Conservation (phyloP, 2,888 invertebrate species). For the Physocephala rufipes region DNA sequence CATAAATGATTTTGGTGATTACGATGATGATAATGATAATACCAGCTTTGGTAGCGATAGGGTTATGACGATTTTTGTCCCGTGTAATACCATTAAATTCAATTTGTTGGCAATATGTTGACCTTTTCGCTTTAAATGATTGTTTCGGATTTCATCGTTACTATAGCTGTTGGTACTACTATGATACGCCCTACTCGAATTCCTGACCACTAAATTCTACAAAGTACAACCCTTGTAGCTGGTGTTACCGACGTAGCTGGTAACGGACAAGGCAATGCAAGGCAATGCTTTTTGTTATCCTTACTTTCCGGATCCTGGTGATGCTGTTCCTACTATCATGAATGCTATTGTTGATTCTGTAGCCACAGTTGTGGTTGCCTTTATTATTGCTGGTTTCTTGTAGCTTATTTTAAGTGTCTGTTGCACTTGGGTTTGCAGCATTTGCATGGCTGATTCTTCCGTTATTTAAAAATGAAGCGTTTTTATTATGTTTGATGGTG, state of each 20-base stretch:
- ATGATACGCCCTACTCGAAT: neutral
- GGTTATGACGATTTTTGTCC: neutral
- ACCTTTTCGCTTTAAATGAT: neutral
- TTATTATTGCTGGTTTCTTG: slow-evolving; percentile 7
- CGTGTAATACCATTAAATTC: neutral
- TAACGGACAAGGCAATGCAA: too few relatives aligned
- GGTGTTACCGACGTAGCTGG: too few relatives aligned
- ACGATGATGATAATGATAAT: neutral
- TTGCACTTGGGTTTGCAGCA: slow-evolving; percentile 12
- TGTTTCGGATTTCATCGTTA: too few relatives aligned
- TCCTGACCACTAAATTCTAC: too few relatives aligned
- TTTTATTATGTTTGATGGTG: slow-evolving; percentile 13
- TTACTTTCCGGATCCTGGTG: too few relatives aligned
- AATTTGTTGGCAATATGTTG: neutral
- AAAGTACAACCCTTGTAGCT: too few relatives aligned
- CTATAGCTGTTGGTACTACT: neutral
- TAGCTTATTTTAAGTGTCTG: slow-evolving; percentile 2
- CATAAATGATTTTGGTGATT: neutral
- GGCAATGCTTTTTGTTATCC: too few relatives aligned
- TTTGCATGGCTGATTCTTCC: slow-evolving; percentile 1
- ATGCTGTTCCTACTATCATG: too few relatives aligned
- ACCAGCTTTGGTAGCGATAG: neutral
- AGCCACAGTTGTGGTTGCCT: slow-evolving; percentile 1
- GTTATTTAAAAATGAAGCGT: slow-evolving; percentile 24
- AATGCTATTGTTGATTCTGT: slow-evolving; percentile 3